Percentiles rank a stretch among this genome's conserved stretches.
Evolutionary conservation across 2,888 invertebrate species (phyloP).

Genomic region (Tetheella fluctuosa): DNA sequence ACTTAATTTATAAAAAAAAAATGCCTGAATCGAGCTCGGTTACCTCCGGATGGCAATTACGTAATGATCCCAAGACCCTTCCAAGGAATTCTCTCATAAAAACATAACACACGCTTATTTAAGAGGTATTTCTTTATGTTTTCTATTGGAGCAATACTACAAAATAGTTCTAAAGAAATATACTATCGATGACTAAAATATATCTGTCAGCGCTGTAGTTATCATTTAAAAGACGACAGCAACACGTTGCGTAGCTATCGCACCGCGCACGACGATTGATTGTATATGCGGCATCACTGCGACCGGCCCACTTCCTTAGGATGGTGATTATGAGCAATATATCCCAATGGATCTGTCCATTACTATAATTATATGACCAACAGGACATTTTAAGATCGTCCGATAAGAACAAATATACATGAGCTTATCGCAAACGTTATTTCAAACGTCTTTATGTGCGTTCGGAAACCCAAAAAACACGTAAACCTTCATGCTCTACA

Average conservation of each 20-base stretch:
- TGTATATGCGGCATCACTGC: not conserved
- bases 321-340: slow-evolving; percentile 9
- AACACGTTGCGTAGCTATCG: not conserved
- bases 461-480: slow-evolving; percentile 32
- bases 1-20: not conserved
- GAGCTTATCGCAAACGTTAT: slow-evolving; percentile 16
- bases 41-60: not conserved
- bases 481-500: slow-evolving; percentile 45
- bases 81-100: slow-evolving; percentile 2
- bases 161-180: not conserved
- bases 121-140: not conserved
- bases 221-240: not conserved
- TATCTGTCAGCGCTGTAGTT: not conserved
- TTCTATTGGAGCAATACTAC: not conserved
- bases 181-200: too few species aligned
- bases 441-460: not conserved
- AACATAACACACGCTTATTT: not conserved
- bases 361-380: slow-evolving; percentile 3
- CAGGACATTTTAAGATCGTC: slow-evolving; percentile 6
- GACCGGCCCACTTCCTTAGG: slow-evolving; percentile 5
- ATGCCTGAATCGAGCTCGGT: not conserved
- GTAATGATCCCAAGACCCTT: not conserved
- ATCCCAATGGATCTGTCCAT: slow-evolving; percentile 7
- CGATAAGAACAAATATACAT: slow-evolving; percentile 13
- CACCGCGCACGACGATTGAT: not conserved